A percentile compares a stretch with the other conserved stretches of the same genome.
phyloP scores from a whole-genome alignment of 2,113 vertebrate genomes.

The Psettodes erumei region DNA sequence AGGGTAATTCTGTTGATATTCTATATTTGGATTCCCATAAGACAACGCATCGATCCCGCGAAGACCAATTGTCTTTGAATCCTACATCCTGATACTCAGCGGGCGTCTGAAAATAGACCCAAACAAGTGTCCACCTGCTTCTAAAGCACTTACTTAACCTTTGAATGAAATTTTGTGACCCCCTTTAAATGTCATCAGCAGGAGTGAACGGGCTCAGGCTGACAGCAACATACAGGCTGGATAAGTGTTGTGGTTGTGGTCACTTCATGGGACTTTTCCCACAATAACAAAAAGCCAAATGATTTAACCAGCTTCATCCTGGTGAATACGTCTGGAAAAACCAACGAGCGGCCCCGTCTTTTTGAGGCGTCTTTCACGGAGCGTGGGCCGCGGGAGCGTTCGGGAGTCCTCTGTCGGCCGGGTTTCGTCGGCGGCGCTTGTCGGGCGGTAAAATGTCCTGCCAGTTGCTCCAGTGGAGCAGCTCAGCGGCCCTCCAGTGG shows the following conservation, averaged over 20 bases:
- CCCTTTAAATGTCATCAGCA: neutral
- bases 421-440: constrained; percentile 1
- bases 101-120: neutral
- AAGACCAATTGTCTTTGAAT: neutral
- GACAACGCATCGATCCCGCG: neutral
- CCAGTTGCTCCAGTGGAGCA: constrained; percentile 38
- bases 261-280: neutral
- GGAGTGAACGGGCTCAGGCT: neutral
- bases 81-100: neutral
- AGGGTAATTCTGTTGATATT: neutral
- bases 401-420: constrained; percentile 2
- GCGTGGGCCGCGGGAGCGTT: constrained; percentile 6
- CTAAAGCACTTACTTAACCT: neutral
- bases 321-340: neutral
- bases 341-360: neutral
- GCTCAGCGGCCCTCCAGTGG: constrained; percentile 6
- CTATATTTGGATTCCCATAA: neutral
- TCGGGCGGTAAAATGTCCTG: constrained; percentile 35
- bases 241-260: neutral
- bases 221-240: too few relatives aligned
- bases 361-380: neutral
- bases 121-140: constrained; percentile 12
- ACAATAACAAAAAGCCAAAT: neutral
- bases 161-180: neutral
- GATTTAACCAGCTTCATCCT: neutral